These are phyloP conservation scores for Zapus hudsonius DNA, from an alignment of 2,113 vertebrate species.

Conservation along the genomic window DNA sequence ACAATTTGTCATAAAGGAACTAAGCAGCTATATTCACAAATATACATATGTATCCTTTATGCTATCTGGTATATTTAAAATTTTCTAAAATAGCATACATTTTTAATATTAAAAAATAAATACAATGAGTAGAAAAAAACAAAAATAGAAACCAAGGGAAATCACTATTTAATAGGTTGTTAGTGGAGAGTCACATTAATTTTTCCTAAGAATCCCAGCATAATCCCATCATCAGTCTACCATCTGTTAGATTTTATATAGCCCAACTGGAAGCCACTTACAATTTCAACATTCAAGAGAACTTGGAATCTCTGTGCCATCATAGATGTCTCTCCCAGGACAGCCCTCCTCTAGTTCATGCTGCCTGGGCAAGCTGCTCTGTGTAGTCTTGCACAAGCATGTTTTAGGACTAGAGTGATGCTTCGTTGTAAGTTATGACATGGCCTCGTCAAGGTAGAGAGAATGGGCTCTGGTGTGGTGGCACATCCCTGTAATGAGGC, in stretches of 20 bases:
- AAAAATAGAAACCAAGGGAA: neutral
- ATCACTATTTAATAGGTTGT: slow-evolving; percentile 17
- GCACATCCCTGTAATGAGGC: neutral
- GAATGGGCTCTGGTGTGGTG: neutral
- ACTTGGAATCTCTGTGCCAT: neutral
- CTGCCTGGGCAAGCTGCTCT: neutral
- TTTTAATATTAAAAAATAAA: slow-evolving; percentile 9
- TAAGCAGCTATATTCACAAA: neutral
- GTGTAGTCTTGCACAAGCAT: neutral
- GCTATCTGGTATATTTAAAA: neutral
- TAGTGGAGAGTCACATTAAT: neutral
- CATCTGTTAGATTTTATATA: neutral
- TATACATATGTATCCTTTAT: neutral
- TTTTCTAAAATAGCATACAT: neutral
- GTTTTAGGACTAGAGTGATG: neutral
- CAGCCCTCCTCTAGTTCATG: neutral
- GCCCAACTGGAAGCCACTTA: neutral
- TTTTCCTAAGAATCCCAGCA: neutral
- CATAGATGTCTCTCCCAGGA: neutral
- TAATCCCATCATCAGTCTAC: neutral
- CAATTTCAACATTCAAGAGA: neutral
- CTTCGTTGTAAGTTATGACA: neutral
- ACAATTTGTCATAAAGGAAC: neutral
- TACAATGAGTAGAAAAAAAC: neutral
- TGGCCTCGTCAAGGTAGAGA: neutral